Conservation (phyloP, 30 jellyfish, hydroid and myxozoan genomes). For the Aurelia sp. region DNA sequence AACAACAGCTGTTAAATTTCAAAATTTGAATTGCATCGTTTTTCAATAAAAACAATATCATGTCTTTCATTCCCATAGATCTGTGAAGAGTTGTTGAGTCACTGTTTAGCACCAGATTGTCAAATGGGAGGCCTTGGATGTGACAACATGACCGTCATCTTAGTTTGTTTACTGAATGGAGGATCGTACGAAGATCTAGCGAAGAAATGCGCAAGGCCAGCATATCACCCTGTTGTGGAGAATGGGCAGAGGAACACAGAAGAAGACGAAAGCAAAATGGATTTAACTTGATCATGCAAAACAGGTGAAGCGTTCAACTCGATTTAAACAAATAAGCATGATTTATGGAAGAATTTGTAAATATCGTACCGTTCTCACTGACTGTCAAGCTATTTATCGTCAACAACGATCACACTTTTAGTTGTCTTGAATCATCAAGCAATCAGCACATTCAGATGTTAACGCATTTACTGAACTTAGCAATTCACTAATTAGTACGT, state of each 20-base stretch:
- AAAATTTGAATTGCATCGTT: neutral
- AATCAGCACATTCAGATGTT: too few relatives aligned
- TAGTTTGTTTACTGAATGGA: conserved; percentile 82
- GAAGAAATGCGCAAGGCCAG: conserved; percentile 79
- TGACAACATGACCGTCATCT: conserved; percentile 95
- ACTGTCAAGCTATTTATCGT: neutral
- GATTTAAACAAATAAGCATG: conserved; percentile 2
- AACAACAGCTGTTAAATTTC: too few relatives aligned
- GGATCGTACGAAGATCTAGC: conserved; percentile 89
- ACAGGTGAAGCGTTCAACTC: neutral
- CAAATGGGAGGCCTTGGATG: conserved; percentile 99
- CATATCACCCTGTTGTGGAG: conserved; percentile 12
- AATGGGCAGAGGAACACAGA: neutral
- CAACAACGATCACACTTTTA: neutral
- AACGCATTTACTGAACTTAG: too few relatives aligned
- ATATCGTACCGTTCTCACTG: conserved; percentile 1
- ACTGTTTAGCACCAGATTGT: conserved; percentile 98
- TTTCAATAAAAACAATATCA: neutral
- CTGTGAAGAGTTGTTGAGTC: conserved; percentile 86
- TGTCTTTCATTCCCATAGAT: conserved; percentile 55
- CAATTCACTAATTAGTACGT: too few relatives aligned
- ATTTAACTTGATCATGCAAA: conserved; percentile 10
- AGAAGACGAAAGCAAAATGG: conserved; percentile 35
- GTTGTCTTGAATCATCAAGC: too few relatives aligned
- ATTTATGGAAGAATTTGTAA: conserved; percentile 27